Evolutionary conservation across 2,113 vertebrate species (phyloP).

Genomic region (Proteles cristata): DNA sequence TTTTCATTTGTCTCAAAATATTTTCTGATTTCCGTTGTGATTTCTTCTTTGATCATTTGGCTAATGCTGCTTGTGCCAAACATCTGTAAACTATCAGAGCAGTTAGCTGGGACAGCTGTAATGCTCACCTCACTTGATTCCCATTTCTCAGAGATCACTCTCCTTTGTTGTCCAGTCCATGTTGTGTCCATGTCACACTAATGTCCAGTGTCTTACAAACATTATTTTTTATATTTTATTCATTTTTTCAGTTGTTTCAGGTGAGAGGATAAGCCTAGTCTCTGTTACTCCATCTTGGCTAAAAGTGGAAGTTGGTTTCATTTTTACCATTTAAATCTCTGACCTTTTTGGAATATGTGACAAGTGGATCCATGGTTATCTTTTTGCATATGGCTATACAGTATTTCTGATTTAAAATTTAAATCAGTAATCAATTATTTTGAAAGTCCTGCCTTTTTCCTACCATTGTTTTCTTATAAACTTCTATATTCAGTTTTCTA

Average conservation of each 20-base stretch:
- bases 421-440: not conserved
- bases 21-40: not conserved
- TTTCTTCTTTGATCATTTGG: not conserved
- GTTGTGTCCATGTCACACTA: too few relatives aligned
- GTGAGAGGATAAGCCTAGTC: not conserved
- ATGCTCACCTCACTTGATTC: not conserved
- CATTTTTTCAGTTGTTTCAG: slow-evolving; percentile 17
- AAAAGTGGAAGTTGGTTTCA: not conserved
- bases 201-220: not conserved
- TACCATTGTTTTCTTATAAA: not conserved
- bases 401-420: slow-evolving; percentile 26
- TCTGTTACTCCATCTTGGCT: not conserved
- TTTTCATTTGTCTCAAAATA: not conserved
- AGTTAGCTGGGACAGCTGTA: not conserved
- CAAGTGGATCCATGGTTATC: not conserved
- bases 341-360: not conserved
- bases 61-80: not conserved
- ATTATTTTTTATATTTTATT: not conserved
- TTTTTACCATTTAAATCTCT: slow-evolving; percentile 34
- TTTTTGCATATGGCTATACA: not conserved
- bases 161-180: not conserved
- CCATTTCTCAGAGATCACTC: not conserved
- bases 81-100: not conserved
- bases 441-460: not conserved
- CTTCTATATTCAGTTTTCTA: not conserved